Evolutionary conservation across 2,888 invertebrate species (phyloP), one percentile per base, ranked within the genome.

Genomic region (Poecilus cupreus): DNA sequence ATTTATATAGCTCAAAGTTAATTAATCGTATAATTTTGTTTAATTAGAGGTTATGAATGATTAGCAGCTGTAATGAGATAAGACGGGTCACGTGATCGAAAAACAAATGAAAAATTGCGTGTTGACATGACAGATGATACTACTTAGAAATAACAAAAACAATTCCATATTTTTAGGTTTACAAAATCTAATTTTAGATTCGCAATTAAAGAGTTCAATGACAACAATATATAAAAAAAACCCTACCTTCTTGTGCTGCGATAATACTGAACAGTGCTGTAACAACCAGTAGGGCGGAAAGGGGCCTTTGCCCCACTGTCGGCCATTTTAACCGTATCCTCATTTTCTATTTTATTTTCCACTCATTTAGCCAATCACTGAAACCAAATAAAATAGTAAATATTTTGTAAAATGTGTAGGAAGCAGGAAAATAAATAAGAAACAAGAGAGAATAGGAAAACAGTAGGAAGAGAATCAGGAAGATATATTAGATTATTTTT

Each of bases 201-300:
- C 0, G 4, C 0, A 3, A 5, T 3, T 32, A 32, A 26, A 32
- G 32, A 32, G 32, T 32, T 32, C 32, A 32, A 3, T 32, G 32
- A 32, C 4, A 32, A 2, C 8, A 32, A 32, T 32, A 2, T 32
- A 3, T 8, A 3, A 3, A 32, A 32, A 32, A 32, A 32, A 32
- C 4, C 57, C 64, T 77, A 77, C 77, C 77, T 77, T 77, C 72
- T 72, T 80, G 80, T 24, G 72, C 24, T 68, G n/a, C 18, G 22
- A 6, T 72, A 39, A 72, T 57, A 16, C 26, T 37, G 43, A 13
- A 37, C 24, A 72, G 18, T 39, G 54, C 16, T 11, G 72, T 72
- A 54, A 80, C 37, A 57, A 64, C 16, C 3, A 24, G n/a, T 16
- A 80, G 70, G 51, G 32, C 22, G 11, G 13, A 5, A 24, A 72